Base-by-base conservation (phyloP, 2,113 vertebrate species). In the Mionectes macconnelli region DNA sequence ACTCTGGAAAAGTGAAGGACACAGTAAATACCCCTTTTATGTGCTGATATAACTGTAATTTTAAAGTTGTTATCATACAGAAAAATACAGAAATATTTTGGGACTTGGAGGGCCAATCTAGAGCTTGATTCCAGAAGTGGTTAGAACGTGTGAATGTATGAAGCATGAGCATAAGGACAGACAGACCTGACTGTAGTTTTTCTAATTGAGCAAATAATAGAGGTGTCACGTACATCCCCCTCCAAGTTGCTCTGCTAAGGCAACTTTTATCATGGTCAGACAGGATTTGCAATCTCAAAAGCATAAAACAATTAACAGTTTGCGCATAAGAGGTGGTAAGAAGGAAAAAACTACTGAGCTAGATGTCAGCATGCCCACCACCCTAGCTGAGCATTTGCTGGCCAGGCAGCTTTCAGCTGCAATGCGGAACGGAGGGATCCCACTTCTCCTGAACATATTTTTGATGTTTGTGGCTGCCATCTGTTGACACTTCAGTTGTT, bases 391-490 rank as follows among this genome's bases (percentile, higher is more conserved):
- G 5, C 10, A 44, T 42, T 28, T 82, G n/a, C 44, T 74, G 40
- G 11, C 30, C 25, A 68, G 8, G 14, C 10, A 75, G 30, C 3
- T 66, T 55, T 68, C 30, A 66, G 5, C 3, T 81, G 17, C 9
- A 68, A 57, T 10, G 8, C 9, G 5, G 40, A 82, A 3, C 15
- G 15, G 17, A 35, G 9, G 52, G 4, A 20, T 57, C 14, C 14
- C 31, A 39, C n/a, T 72, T 23, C 63, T 52, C 12, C n/a, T 81
- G 17, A 47, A 37, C 4, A 50, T 0, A 0, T 0, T 0, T 50
- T 73, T 22, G 9, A 12, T 84, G 21, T 15, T 47, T 5, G 9
- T 84, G 21, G 4, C 50, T 75, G 24, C 18, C 37, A 10, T 66
- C 27, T 69, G 22, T 14, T 72, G 14, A 40, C 12, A 27, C 3